A percentile compares a stretch with the other conserved stretches of the same genome.
Conservation (phyloP, 2,888 invertebrate genomes). For the Xestobium rufovillosum region DNA sequence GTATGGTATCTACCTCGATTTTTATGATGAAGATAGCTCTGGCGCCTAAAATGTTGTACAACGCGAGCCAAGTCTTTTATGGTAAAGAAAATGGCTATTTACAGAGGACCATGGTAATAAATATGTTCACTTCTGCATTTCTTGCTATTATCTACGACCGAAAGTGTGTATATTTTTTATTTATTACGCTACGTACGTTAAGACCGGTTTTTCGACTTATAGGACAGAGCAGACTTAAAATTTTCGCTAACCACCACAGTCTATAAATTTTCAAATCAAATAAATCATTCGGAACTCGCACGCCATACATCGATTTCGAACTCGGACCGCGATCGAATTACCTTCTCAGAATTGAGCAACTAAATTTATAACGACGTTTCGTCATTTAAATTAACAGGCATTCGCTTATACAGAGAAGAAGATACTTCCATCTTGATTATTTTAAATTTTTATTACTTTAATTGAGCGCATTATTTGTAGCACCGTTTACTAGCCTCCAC, state of each 20-base stretch:
- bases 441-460: too few relatives aligned
- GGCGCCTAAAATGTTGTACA: slow-evolving; percentile 33
- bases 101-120: slow-evolving; percentile 27
- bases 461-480: too few relatives aligned
- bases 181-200: slow-evolving; percentile 8
- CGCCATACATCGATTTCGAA: too few relatives aligned
- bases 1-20: slow-evolving; percentile 21
- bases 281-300: too few relatives aligned
- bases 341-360: too few relatives aligned
- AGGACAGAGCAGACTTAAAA: background rate
- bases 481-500: too few relatives aligned
- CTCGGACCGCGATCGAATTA: too few relatives aligned
- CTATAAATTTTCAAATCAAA: slow-evolving; percentile 1
- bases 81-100: slow-evolving; percentile 30
- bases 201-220: background rate
- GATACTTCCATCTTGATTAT: too few relatives aligned
- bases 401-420: too few relatives aligned
- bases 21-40: slow-evolving; percentile 34
- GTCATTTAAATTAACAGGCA: too few relatives aligned
- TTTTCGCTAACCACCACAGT: background rate
- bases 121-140: slow-evolving; percentile 26
- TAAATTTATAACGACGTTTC: too few relatives aligned
- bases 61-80: slow-evolving; percentile 30
- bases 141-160: slow-evolving; percentile 20
- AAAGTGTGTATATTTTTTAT: slow-evolving; percentile 19